Evolutionary conservation across 2,888 invertebrate species (phyloP).

Genomic region (Sturmia bella): DNA sequence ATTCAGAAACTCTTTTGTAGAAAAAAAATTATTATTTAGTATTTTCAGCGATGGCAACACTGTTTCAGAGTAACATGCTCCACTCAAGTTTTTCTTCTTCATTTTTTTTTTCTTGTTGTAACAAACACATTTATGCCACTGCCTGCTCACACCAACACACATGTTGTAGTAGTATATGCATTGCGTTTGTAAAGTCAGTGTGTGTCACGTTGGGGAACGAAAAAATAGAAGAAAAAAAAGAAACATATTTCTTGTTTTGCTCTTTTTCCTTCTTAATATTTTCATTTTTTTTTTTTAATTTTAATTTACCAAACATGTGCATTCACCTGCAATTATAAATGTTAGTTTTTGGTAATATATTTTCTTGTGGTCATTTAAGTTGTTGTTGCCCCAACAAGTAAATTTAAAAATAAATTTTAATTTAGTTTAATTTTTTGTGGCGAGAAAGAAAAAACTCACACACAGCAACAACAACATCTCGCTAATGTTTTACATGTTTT

Average conservation of each 20-base stretch:
- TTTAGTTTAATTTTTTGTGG: constrained; percentile 31
- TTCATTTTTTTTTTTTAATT: constrained; percentile 34
- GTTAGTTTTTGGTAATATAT: constrained; percentile 58
- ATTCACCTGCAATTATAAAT: constrained; percentile 69
- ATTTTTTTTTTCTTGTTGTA: constrained; percentile 15
- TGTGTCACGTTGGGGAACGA: constrained; percentile 45
- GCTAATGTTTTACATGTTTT: constrained; percentile 58
- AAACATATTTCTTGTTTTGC: constrained; percentile 49
- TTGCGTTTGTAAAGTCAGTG: constrained; percentile 23
- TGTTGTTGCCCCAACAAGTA: constrained; percentile 40
- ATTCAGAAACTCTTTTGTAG: too few relatives aligned
- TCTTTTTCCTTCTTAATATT: constrained; percentile 17
- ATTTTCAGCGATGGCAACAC: constrained; percentile 19
- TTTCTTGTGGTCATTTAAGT: constrained; percentile 61
- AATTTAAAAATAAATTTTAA: constrained; percentile 34
- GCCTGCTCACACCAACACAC: background rate
- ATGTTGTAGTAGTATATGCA: background rate
- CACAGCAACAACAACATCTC: constrained; percentile 22
- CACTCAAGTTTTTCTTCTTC: constrained; percentile 9
- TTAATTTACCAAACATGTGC: constrained; percentile 65
- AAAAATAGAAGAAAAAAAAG: constrained; percentile 19
- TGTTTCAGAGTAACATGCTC: constrained; percentile 37
- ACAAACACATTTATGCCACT: constrained; percentile 7
- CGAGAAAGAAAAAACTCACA: constrained; percentile 3
- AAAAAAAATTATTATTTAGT: too few relatives aligned